Conservation (phyloP, 2,113 vertebrate species). For the Stigmatopora argus region DNA sequence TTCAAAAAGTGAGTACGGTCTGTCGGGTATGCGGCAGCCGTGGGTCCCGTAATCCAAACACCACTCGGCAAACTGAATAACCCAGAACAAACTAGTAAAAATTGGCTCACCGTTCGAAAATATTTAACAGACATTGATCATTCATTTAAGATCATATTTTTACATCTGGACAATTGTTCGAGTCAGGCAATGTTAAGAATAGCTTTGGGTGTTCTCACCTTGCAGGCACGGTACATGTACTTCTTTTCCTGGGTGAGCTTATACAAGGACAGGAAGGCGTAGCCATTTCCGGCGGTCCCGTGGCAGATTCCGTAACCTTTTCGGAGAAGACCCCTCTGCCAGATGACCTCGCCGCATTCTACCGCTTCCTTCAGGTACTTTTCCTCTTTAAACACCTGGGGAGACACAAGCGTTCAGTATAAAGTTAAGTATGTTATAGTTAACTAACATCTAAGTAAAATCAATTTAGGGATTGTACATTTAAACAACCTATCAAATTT, state of each 20-base stretch:
- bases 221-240: constrained; percentile 90
- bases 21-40: constrained; percentile 92
- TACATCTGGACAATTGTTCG: background rate
- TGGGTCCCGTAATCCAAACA: constrained; percentile 93
- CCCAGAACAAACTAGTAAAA: background rate
- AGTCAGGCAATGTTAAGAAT: no score
- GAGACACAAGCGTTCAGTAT: background rate
- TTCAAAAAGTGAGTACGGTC: constrained; percentile 97
- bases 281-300: constrained; percentile 88
- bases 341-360: constrained; percentile 91
- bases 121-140: background rate
- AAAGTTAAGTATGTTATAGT: background rate
- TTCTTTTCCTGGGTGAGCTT: constrained; percentile 87
- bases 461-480: no score
- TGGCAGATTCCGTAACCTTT: constrained; percentile 97
- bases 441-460: background rate
- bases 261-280: constrained; percentile 89
- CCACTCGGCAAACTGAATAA: constrained; percentile 93
- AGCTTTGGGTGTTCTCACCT: constrained; percentile 66
- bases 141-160: background rate
- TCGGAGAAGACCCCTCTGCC: constrained; percentile 89
- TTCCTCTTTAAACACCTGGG: constrained; percentile 89
- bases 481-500: background rate
- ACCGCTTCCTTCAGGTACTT: constrained; percentile 92
- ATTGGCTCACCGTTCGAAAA: background rate